phyloP scores from a whole-genome alignment of 2,888 invertebrate genomes.

The Noctua janthe region DNA sequence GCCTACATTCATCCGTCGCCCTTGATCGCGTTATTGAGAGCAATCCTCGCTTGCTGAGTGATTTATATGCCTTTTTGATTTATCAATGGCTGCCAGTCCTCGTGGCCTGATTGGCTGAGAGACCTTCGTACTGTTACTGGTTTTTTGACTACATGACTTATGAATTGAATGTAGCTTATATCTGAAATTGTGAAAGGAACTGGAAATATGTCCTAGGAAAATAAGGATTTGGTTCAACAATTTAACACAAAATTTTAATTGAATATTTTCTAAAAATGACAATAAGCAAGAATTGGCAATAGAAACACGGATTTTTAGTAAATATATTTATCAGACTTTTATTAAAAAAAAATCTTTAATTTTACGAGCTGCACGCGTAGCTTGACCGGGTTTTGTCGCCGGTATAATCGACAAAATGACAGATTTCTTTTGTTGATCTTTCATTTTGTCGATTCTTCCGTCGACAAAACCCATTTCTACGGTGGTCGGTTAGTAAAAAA shows the following conservation, averaged over 20 bases:
- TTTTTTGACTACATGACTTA: not conserved
- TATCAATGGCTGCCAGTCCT: slow-evolving; percentile 33
- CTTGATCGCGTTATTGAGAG: slow-evolving; percentile 56
- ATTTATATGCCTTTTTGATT: slow-evolving; percentile 53
- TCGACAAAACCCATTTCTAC: no score
- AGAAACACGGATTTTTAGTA: not conserved
- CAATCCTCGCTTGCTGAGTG: slow-evolving; percentile 34
- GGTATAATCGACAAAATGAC: no score
- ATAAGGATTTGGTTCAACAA: not conserved
- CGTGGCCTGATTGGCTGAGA: slow-evolving; percentile 41
- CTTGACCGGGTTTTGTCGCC: no score
- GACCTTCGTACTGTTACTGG: not conserved
- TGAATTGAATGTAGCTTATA: slow-evolving; percentile 21
- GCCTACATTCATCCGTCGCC: slow-evolving; percentile 31
- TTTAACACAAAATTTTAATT: not conserved
- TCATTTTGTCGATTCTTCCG: no score
- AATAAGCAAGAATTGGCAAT: not conserved
- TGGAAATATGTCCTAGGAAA: not conserved
- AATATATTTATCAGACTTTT: not conserved
- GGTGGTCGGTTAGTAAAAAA: no score
- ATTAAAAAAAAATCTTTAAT: no score
- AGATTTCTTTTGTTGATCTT: no score
- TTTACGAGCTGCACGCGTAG: no score
- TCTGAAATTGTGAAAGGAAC: not conserved
- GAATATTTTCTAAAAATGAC: not conserved